Evolutionary conservation across 2,888 invertebrate species (phyloP), one percentile per base, ranked within the genome.

Genomic region (Nineta flava): DNA sequence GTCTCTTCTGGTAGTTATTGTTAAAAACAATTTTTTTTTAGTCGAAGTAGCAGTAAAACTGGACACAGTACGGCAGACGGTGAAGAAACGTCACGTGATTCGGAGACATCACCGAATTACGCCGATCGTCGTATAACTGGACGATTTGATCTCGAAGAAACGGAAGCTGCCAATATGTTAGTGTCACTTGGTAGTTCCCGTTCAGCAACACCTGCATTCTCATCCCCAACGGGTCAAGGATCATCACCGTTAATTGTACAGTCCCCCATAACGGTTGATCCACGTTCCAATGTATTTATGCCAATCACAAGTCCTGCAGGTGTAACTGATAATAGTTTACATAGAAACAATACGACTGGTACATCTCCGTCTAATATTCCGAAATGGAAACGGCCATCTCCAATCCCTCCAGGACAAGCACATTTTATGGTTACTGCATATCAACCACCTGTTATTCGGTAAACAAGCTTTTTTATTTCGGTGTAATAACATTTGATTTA

Each of bases 151-250:
- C 87, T 86, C 57, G 93, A 95, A 61, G 95, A 95, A 70, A 93
- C 91, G 1, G 95, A 96, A 70, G 95, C 92, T 53, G 95, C 95
- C 46, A 94, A 91, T 66, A 93, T 94, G 90, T 74, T 95, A 86
- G 93, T 94, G 58, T 94, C 93, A 12, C 72, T 95, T 59, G 90
- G 93, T 57, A 92, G 91, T 65, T 93, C 94, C 13, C 79, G 93
- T 52, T 92, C 94, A 40, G 91, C 88, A 48, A 92, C 93, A 47
- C 93, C 93, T 46, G 88, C 91, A 35, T 91, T 87, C 63, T 86
- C 88, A 41, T 80, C 83, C 47, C 81, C 83, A 50, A 81, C 78
- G 51, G 79, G 79, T 52, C 79, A 79, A 58, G 76, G 76, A 34
- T 76, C 79, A 47, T 82, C 82, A 4, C 78, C 81, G 17, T 71